These are phyloP conservation scores for Tryphoninae sp. DNA, from an alignment of 2,888 invertebrate genomes.

Conservation along the genomic window DNA sequence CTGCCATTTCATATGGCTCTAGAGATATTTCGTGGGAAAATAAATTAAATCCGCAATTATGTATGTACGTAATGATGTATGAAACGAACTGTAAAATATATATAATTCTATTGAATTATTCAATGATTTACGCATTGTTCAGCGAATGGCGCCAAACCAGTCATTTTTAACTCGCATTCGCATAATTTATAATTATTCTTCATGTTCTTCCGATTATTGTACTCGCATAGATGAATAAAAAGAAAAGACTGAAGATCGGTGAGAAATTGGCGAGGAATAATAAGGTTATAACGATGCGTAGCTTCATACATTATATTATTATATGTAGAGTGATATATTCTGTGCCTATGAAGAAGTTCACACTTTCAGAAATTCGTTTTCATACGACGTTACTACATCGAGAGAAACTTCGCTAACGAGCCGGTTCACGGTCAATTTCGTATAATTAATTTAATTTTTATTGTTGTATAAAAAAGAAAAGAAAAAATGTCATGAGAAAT, in stretches of 20 bases:
- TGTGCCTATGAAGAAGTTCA: background rate
- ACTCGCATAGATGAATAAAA: constrained; percentile 3
- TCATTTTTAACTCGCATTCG: constrained; percentile 11
- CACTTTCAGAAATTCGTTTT: constrained; percentile 17
- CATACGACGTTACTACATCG: background rate
- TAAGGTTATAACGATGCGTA: constrained; percentile 8
- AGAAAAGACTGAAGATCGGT: background rate
- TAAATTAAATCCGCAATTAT: constrained; percentile 6
- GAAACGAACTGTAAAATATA: constrained; percentile 36
- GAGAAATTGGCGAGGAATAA: constrained; percentile 1
- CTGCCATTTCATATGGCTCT: too few relatives aligned
- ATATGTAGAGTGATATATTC: background rate
- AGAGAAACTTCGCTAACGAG: background rate
- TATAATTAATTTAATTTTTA: too few relatives aligned
- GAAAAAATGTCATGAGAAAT: too few relatives aligned
- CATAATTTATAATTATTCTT: background rate
- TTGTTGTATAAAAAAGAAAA: too few relatives aligned
- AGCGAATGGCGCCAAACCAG: constrained; percentile 4
- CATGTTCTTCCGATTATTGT: constrained; percentile 1
- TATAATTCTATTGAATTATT: constrained; percentile 52
- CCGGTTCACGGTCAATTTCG: too few relatives aligned
- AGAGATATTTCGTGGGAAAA: background rate
- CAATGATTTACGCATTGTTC: constrained; percentile 52
- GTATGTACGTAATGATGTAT: background rate
- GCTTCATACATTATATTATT: too few relatives aligned